Percentiles rank a stretch among this genome's conserved stretches.
Evolutionary conservation across 1,140 invertebrate genomes (phyloP).

Genomic region (Achatina immaculata): DNA sequence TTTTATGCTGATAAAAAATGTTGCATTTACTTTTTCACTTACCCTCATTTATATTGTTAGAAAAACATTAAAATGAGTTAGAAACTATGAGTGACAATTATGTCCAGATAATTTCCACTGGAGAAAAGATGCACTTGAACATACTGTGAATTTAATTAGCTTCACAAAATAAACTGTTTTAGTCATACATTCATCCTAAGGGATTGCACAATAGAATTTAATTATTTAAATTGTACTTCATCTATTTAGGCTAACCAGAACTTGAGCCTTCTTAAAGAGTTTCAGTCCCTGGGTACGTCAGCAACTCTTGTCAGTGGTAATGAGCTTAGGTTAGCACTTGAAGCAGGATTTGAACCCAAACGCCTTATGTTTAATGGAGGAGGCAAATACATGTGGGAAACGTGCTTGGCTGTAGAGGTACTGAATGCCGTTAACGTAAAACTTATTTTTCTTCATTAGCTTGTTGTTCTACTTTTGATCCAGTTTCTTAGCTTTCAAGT

Average conservation of each 20-base stretch:
- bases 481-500: too few species aligned
- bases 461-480: too few species aligned
- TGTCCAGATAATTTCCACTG: too few species aligned
- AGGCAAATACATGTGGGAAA: conserved; percentile 70
- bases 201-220: neutral
- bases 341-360: conserved; percentile 60
- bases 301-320: conserved; percentile 68
- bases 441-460: too few species aligned
- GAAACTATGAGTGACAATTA: too few species aligned
- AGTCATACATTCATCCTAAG: too few species aligned
- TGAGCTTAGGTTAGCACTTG: conserved; percentile 66
- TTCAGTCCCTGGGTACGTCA: conserved; percentile 59
- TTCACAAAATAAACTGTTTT: too few species aligned
- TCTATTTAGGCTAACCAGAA: conserved; percentile 17
- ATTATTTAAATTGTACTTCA: neutral
- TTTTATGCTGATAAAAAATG: too few species aligned
- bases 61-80: too few species aligned
- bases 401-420: conserved; percentile 64
- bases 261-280: conserved; percentile 52
- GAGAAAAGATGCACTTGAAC: too few species aligned
- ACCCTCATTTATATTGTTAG: neutral
- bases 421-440: too few species aligned
- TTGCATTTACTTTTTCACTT: neutral
- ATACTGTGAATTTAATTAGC: too few species aligned
- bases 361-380: conserved; percentile 70